phyloP scores from a whole-genome alignment of 2,797 vertebrate species.

The Danio tinwini region DNA sequence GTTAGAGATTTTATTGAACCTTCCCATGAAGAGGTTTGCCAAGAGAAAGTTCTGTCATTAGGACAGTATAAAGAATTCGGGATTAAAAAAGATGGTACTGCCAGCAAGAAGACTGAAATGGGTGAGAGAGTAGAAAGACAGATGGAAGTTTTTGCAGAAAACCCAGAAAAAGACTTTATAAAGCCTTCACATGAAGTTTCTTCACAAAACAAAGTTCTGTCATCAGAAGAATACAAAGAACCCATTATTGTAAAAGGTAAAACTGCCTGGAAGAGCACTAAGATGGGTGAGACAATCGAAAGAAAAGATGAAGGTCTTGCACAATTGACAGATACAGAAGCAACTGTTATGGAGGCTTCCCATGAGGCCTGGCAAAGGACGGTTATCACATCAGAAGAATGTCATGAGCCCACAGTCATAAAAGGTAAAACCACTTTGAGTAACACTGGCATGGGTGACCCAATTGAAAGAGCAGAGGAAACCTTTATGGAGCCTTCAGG shows the following conservation, averaged over 20 bases:
- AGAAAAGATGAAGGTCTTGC: background rate
- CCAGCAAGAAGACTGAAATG: background rate
- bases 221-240: background rate
- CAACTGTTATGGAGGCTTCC: too few species aligned
- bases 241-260: background rate
- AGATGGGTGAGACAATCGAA: constrained; percentile 10
- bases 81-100: background rate
- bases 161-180: background rate
- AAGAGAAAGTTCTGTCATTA: constrained; percentile 16
- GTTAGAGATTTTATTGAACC: background rate
- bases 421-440: background rate
- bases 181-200: background rate
- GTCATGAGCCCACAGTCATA: too few species aligned
- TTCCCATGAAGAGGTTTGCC: background rate
- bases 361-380: too few species aligned
- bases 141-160: background rate
- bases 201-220: background rate
- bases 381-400: too few species aligned
- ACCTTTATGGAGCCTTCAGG: background rate
- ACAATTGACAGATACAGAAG: too few species aligned
- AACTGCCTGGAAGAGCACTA: background rate
- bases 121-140: constrained; percentile 10
- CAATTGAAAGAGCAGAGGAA: background rate
- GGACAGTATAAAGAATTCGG: background rate
- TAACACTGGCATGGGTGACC: constrained; percentile 6